Conservation (phyloP, 1,140 invertebrate genomes). For the Pachyrhynchus sulphureomaculatus region DNA sequence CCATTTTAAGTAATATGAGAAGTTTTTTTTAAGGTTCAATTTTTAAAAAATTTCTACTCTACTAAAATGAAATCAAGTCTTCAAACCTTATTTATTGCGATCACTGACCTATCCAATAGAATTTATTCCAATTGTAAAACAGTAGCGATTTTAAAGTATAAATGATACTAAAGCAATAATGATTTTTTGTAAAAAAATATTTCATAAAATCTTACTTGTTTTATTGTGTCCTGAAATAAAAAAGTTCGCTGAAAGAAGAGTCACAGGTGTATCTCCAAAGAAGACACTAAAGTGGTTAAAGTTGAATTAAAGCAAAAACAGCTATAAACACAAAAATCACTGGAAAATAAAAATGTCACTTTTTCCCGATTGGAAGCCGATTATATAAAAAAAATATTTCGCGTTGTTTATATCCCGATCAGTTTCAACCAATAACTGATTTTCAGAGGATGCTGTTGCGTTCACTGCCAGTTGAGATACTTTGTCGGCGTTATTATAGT, state of each 20-base stretch:
- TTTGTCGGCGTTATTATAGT: constrained; percentile 30
- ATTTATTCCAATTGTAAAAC: background rate
- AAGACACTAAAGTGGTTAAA: background rate
- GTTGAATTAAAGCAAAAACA: background rate
- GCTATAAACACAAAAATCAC: constrained; percentile 1
- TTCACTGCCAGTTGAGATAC: constrained; percentile 24
- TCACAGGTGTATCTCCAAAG: constrained; percentile 1
- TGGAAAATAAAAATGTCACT: background rate
- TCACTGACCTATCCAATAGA: constrained; percentile 9
- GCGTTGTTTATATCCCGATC: constrained; percentile 6
- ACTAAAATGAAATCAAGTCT: too few relatives aligned
- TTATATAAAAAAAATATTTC: background rate
- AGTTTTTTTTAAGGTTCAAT: too few relatives aligned
- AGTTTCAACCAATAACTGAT: constrained; percentile 8
- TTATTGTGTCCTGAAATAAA: constrained; percentile 14
- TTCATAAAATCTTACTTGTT: constrained; percentile 14
- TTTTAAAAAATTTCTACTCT: too few relatives aligned
- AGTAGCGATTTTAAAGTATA: too few relatives aligned
- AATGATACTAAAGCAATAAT: too few relatives aligned
- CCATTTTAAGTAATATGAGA: too few relatives aligned
- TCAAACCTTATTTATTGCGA: background rate
- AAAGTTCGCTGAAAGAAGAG: background rate
- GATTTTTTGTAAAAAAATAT: background rate
- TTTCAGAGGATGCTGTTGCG: constrained; percentile 24
- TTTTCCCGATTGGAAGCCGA: background rate